Evolutionary conservation across 2,797 vertebrate species (phyloP), one percentile per base, ranked within the genome.

Genomic region (Crypturellus tataupa): DNA sequence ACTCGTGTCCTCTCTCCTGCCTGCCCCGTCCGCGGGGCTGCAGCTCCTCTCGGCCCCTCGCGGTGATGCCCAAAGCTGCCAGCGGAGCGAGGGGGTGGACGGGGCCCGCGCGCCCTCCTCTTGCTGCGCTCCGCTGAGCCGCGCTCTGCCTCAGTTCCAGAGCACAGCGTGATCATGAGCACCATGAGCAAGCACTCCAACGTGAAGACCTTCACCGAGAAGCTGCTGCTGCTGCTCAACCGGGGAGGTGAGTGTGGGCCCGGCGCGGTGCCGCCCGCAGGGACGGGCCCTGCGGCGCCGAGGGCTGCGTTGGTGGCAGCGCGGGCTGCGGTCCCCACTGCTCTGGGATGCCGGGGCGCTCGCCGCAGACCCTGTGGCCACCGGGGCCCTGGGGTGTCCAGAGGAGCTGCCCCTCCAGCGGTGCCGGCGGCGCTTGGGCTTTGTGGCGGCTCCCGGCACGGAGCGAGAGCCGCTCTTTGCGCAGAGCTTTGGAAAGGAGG

Each of bases 211-310:
- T 98, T 99, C 87, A 98, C 99, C 1, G 99, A 99, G 95, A 99
- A 99, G 97, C 98, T 99, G 71, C 97, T 99, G 58, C 94, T 99
- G 94, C 98, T 99, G 67, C 97, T 99, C 47, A 99, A 99, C 98
- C 97, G 99, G 98, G 99, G 98, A 91, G 99, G 99, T 99, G 95
- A 98, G 46, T 11, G 44, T 42, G 40, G 37, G 37, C 37, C 37
- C 37, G 37, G 37, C 37, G 37, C 37, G 40, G 40, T 40, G 40
- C 40, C 40, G 40, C 40, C 40, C 46, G 46, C 46, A 20, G 46
- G 7, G 46, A 21, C 46, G 46, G 46, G 46, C 20, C 9, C 46
- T 47, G 46, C 46, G 46, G 46, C 20, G 17, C 40, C 58, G 67
- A 15, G 42, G 42, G 42, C 42, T 44, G 15, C 15, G 42, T n/a